Percentiles rank a stretch among this genome's conserved stretches.
Conservation (phyloP, 2,113 vertebrate species). For the Xenopus borealis region DNA sequence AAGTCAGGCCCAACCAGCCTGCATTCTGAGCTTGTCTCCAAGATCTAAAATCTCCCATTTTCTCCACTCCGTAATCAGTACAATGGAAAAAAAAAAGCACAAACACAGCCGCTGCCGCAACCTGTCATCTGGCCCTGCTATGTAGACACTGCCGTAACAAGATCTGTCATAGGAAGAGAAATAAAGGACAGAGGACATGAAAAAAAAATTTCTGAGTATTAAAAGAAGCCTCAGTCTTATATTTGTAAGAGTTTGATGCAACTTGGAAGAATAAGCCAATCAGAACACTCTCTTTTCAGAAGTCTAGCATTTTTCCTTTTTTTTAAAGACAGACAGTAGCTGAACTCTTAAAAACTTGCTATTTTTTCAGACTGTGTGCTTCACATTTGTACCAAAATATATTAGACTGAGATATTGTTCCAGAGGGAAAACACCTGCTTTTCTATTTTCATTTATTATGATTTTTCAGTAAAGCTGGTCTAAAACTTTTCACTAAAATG, state of each 20-base stretch:
- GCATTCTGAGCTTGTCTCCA: slow-evolving; percentile 7
- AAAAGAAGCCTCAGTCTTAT: neutral
- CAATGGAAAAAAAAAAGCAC: slow-evolving; percentile 1
- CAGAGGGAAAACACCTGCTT: too few relatives aligned
- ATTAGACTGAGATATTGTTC: too few relatives aligned
- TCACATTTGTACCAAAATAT: too few relatives aligned
- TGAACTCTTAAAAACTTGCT: neutral
- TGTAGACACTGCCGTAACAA: slow-evolving; percentile 8
- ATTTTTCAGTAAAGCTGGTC: too few relatives aligned
- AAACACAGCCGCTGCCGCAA: slow-evolving; percentile 1
- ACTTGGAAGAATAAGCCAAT: neutral
- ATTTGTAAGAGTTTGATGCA: neutral
- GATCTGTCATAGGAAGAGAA: slow-evolving; percentile 15
- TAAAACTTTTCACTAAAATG: too few relatives aligned
- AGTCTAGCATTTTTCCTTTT: neutral
- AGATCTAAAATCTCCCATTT: slow-evolving; percentile 29
- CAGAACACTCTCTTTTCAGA: neutral
- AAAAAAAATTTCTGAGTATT: neutral
- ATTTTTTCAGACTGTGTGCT: neutral
- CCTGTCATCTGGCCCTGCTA: neutral
- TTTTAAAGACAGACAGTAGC: neutral
- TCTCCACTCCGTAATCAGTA: neutral
- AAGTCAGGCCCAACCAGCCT: slow-evolving; percentile 26
- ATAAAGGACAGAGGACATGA: slow-evolving; percentile 6
- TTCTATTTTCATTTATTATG: too few relatives aligned